phyloP scores from a whole-genome alignment of 2,797 vertebrate species.

The Botia kubotai region DNA sequence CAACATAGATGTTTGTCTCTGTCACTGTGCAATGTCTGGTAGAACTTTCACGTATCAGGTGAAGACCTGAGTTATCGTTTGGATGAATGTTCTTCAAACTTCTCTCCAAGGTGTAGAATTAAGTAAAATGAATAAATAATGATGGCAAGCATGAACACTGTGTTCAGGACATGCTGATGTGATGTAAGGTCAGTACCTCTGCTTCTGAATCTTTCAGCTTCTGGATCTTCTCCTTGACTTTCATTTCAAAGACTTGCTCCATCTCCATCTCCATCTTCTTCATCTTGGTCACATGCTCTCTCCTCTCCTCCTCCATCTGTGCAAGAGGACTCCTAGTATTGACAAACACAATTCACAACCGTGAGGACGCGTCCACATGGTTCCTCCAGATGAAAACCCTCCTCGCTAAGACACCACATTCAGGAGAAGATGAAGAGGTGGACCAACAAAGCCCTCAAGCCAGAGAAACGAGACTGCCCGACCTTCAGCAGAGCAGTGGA shows the following conservation, averaged over 20 bases:
- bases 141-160: too few relatives aligned
- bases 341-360: constrained; percentile 21
- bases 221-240: constrained; percentile 98
- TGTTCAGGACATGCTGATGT: neutral
- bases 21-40: too few relatives aligned
- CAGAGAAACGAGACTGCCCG: neutral
- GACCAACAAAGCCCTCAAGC: constrained; percentile 55
- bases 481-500: neutral
- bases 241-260: constrained; percentile 99
- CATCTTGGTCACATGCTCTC: constrained; percentile 97
- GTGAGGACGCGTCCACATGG: neutral
- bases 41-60: too few relatives aligned
- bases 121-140: too few relatives aligned
- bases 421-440: constrained; percentile 7
- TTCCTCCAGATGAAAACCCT: constrained; percentile 25
- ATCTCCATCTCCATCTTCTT: constrained; percentile 99
- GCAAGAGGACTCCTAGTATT: constrained; percentile 91
- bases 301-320: constrained; percentile 98
- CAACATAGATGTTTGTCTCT: too few relatives aligned
- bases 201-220: constrained; percentile 99
- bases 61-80: too few relatives aligned
- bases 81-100: too few relatives aligned
- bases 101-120: too few relatives aligned
- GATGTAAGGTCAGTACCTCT: constrained; percentile 82
- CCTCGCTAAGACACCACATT: neutral